Percentiles rank a stretch among this genome's conserved stretches.
Evolutionary conservation across 2,797 vertebrate species (phyloP).

Genomic region (Falco berigora): DNA sequence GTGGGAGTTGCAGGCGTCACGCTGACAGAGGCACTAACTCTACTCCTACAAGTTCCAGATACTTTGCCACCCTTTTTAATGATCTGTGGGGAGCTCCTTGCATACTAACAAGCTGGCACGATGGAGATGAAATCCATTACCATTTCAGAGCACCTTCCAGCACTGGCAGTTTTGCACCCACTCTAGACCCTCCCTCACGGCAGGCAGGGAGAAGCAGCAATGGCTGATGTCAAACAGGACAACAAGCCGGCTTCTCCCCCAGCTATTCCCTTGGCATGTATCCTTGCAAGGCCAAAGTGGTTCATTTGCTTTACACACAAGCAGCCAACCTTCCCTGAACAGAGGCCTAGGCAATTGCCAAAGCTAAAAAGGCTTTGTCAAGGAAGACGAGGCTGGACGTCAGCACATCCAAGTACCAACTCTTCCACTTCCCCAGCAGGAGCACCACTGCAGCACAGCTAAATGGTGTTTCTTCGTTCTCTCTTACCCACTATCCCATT

Average conservation of each 20-base stretch:
- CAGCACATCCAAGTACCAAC: background rate
- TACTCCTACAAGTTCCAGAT: background rate
- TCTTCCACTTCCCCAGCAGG: background rate
- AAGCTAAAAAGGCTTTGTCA: background rate
- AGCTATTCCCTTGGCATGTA: background rate
- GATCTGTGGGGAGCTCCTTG: background rate
- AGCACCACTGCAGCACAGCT: background rate
- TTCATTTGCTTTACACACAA: background rate
- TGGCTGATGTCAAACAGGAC: background rate
- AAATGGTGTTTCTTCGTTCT: background rate
- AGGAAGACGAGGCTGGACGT: background rate
- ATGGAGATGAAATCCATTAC: background rate
- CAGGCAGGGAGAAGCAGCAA: background rate
- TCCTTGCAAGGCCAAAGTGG: background rate
- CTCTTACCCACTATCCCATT: background rate
- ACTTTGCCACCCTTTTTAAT: background rate
- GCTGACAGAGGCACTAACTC: background rate
- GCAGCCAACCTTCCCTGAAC: background rate
- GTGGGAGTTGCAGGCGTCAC: accelerated
- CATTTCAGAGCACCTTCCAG: background rate
- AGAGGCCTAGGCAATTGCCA: background rate
- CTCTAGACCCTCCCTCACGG: background rate
- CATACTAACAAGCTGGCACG: background rate
- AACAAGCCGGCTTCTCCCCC: background rate
- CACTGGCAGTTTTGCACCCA: background rate